Evolutionary conservation across 2,888 invertebrate genomes (phyloP).

Genomic region (Ophioninae sp.): DNA sequence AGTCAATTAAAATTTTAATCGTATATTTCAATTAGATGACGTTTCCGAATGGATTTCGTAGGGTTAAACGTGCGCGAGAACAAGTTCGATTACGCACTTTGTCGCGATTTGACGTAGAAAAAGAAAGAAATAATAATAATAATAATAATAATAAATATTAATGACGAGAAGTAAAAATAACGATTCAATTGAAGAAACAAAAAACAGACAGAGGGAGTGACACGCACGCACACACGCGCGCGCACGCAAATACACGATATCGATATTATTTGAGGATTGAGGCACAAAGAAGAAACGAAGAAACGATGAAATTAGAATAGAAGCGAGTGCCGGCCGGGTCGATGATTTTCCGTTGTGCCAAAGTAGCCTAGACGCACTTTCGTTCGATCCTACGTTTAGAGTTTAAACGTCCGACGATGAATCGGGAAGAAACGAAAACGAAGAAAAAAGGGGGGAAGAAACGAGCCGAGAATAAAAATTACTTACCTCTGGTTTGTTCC

Average conservation of each 20-base stretch:
- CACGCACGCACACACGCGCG: constrained; percentile 6
- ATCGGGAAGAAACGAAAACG: constrained; percentile 12
- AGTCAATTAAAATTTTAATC: constrained; percentile 80
- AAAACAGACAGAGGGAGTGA: background rate
- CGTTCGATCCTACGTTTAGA: constrained; percentile 63
- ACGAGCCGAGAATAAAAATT: background rate
- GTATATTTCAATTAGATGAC: constrained; percentile 71
- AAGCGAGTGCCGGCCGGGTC: constrained; percentile 79
- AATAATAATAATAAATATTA: too few relatives aligned
- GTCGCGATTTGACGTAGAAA: constrained; percentile 20
- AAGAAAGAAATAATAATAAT: constrained; percentile 13
- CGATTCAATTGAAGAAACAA: constrained; percentile 14
- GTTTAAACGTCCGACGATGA: constrained; percentile 29
- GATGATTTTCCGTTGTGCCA: constrained; percentile 77
- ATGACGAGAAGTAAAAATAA: too few relatives aligned
- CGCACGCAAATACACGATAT: background rate
- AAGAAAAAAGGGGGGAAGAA: background rate
- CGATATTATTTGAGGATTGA: constrained; percentile 46
- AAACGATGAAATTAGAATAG: constrained; percentile 65
- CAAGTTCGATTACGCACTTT: constrained; percentile 31
- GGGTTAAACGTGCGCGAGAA: constrained; percentile 59
- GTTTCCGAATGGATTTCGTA: constrained; percentile 58
- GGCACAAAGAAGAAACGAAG: constrained; percentile 57
- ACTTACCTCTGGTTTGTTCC: too few relatives aligned
- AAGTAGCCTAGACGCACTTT: constrained; percentile 74